A percentile compares a stretch with the other conserved stretches of the same genome.
These are phyloP conservation scores for Chionoecetes opilio DNA, from an alignment of 1,140 invertebrate genomes.

Conservation along the genomic window DNA sequence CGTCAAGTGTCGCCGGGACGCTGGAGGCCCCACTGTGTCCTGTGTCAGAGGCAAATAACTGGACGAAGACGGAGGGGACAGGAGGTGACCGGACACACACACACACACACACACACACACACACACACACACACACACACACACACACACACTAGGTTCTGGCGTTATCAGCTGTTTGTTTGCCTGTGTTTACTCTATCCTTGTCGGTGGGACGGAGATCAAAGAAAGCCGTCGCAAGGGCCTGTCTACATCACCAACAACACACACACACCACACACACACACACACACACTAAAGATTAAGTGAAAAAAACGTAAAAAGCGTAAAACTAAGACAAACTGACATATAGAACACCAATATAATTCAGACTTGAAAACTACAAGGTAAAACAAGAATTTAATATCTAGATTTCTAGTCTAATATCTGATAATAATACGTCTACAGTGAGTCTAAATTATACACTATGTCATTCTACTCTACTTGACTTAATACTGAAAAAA, in stretches of 20 bases:
- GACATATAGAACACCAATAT: too few relatives aligned
- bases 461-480: too few relatives aligned
- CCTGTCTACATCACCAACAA: too few relatives aligned
- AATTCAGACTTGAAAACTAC: too few relatives aligned
- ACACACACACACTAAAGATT: background rate
- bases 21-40: background rate
- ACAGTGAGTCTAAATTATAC: too few relatives aligned
- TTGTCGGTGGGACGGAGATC: slow-evolving; percentile 44
- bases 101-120: background rate
- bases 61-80: background rate
- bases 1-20: background rate
- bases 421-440: too few relatives aligned
- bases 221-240: slow-evolving; percentile 25
- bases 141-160: background rate
- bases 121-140: slow-evolving; percentile 61
- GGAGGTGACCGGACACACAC: too few relatives aligned
- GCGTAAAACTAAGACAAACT: too few relatives aligned
- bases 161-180: slow-evolving; percentile 67
- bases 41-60: background rate
- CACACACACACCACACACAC: slow-evolving; percentile 86
- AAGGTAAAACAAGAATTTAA: too few relatives aligned
- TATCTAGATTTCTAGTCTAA: too few relatives aligned
- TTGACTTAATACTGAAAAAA: too few relatives aligned
- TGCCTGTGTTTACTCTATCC: slow-evolving; percentile 72
- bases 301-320: background rate